Percentiles rank a stretch among this genome's conserved stretches.
phyloP scores from a whole-genome alignment of 2,888 invertebrate species.

The Graphium colonna region DNA sequence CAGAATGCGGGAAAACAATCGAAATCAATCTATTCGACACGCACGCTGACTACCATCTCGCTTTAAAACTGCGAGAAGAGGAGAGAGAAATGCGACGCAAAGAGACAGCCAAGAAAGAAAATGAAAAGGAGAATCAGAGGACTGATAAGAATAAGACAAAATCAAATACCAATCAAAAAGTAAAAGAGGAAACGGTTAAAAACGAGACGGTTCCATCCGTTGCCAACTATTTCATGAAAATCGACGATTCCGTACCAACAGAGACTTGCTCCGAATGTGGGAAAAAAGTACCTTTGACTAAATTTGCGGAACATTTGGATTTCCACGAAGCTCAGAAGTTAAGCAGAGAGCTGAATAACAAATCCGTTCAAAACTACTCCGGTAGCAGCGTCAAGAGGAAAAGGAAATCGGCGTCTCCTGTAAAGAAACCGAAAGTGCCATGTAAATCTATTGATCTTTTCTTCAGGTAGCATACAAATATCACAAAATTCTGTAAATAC shows the following conservation, averaged over 20 bases:
- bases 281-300: slow-evolving; percentile 79
- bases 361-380: slow-evolving; percentile 31
- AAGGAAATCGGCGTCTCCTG: slow-evolving; percentile 52
- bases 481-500: background rate
- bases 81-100: slow-evolving; percentile 56
- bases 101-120: slow-evolving; percentile 32
- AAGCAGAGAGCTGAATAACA: slow-evolving; percentile 82
- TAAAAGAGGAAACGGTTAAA: slow-evolving; percentile 34
- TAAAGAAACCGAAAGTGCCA: slow-evolving; percentile 57
- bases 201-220: slow-evolving; percentile 45
- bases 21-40: slow-evolving; percentile 77
- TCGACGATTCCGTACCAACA: slow-evolving; percentile 51
- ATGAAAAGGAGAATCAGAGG: slow-evolving; percentile 21
- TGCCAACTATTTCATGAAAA: slow-evolving; percentile 68
- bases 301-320: slow-evolving; percentile 88
- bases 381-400: slow-evolving; percentile 54
- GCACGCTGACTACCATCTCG: slow-evolving; percentile 88
- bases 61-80: slow-evolving; percentile 82
- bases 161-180: background rate
- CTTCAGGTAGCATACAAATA: slow-evolving; percentile 43
- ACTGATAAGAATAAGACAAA: too few relatives aligned
- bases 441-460: slow-evolving; percentile 67
- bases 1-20: slow-evolving; percentile 83
- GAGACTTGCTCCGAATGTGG: slow-evolving; percentile 85
- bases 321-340: slow-evolving; percentile 91